These are phyloP conservation scores for Mylabris phalerata DNA, from an alignment of 1,140 invertebrate genomes.

Conservation along the genomic window DNA sequence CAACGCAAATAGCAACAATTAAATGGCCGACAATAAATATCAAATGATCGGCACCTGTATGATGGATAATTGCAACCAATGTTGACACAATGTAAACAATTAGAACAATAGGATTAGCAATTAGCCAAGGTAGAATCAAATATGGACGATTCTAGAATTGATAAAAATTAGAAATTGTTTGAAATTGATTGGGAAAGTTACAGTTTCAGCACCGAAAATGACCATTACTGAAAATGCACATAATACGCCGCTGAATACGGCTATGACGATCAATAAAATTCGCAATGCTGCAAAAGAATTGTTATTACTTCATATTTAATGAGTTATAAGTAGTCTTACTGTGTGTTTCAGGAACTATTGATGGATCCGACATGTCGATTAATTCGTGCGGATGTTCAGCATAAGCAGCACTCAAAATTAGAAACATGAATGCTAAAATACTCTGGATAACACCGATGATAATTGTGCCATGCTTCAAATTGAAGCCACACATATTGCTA, in stretches of 20 bases:
- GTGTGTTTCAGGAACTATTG: conserved; percentile 27
- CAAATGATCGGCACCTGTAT: conserved; percentile 24
- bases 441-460: conserved; percentile 36
- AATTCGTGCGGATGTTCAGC: conserved; percentile 38
- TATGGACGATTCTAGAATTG: conserved; percentile 29
- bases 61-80: conserved; percentile 31
- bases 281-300: conserved; percentile 28
- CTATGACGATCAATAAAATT: conserved; percentile 30
- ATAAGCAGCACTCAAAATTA: conserved; percentile 35
- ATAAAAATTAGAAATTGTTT: not conserved
- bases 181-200: conserved; percentile 20
- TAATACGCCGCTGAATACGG: conserved; percentile 30
- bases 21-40: conserved; percentile 32
- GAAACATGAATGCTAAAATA: conserved; percentile 34
- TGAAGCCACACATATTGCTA: conserved; percentile 32
- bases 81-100: conserved; percentile 30
- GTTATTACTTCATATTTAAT: not conserved
- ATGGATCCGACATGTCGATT: conserved; percentile 33
- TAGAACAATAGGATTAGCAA: conserved; percentile 30
- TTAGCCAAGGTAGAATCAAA: conserved; percentile 35
- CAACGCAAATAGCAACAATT: conserved; percentile 19
- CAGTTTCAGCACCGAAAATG: conserved; percentile 36
- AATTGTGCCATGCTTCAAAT: conserved; percentile 34
- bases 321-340: conserved; percentile 21
- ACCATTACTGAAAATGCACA: conserved; percentile 35